Evolutionary conservation across 2,888 invertebrate species (phyloP).

Genomic region (Platycnemis pennipes): DNA sequence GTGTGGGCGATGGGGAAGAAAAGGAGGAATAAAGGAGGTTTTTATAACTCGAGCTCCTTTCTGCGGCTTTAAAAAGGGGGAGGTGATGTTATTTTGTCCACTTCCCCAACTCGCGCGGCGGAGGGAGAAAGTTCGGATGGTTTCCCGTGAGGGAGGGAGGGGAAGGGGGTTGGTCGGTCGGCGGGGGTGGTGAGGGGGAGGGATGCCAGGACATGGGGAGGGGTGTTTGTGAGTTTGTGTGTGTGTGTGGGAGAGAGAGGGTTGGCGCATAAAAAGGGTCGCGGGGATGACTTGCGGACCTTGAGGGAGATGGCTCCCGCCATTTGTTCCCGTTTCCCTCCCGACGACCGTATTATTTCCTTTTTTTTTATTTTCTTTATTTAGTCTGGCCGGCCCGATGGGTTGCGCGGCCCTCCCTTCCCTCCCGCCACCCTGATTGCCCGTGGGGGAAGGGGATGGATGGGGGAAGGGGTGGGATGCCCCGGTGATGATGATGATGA

Average conservation of each 20-base stretch:
- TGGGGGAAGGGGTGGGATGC: neutral
- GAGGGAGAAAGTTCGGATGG: neutral
- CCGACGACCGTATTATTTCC: neutral
- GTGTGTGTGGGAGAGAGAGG: neutral
- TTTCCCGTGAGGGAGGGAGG: neutral
- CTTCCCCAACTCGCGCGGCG: neutral
- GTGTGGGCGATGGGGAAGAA: neutral
- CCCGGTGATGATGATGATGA: neutral
- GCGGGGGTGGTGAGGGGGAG: neutral
- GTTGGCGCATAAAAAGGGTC: neutral
- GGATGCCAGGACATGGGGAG: neutral
- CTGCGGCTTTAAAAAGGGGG: neutral
- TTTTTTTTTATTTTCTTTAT: constrained; percentile 25
- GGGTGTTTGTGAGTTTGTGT: neutral
- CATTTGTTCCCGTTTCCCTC: constrained; percentile 25
- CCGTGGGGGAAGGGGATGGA: neutral
- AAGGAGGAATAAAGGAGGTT: neutral
- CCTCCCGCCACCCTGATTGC: neutral
- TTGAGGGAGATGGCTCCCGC: neutral
- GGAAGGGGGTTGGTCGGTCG: neutral
- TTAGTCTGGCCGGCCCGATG: constrained; percentile 34
- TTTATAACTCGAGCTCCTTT: neutral
- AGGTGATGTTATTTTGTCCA: neutral
- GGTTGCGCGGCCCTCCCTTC: neutral
- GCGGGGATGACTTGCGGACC: constrained; percentile 28